A percentile compares a stretch with the other conserved stretches of the same genome.
These are phyloP conservation scores for Tylochromis polylepis DNA, from an alignment of 2,113 vertebrate genomes.

Conservation along the genomic window DNA sequence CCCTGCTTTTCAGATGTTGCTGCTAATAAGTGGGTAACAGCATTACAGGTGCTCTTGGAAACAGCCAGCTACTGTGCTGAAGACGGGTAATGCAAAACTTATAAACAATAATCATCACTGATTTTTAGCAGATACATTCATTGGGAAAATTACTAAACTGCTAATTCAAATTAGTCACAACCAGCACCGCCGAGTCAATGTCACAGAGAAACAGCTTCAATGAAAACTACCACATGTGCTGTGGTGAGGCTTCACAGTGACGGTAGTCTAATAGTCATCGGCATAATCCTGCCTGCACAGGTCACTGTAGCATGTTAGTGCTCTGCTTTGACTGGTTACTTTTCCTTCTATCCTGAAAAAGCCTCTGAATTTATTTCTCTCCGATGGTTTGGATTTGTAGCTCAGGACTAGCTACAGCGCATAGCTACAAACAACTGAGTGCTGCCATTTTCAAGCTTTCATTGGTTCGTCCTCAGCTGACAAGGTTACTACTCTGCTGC, in stretches of 20 bases:
- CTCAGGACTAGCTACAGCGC: slow-evolving; percentile 11
- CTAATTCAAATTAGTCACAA: slow-evolving; percentile 13
- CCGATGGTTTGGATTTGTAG: slow-evolving; percentile 35
- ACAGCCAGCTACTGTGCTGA: not conserved
- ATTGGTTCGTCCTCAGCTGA: not conserved
- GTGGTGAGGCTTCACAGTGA: not conserved
- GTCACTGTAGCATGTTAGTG: slow-evolving; percentile 53
- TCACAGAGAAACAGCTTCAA: not conserved
- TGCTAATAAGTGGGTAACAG: not conserved
- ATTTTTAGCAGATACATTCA: not conserved
- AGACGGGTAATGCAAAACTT: not conserved
- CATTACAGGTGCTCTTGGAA: not conserved
- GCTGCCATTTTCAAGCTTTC: slow-evolving; percentile 52
- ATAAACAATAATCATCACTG: not conserved
- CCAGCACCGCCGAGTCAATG: not conserved
- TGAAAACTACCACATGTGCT: not conserved
- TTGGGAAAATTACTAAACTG: not conserved
- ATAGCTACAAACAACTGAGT: not conserved
- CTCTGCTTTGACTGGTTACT: slow-evolving; percentile 55
- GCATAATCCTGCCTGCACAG: slow-evolving; percentile 35
- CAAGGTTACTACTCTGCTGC: not conserved
- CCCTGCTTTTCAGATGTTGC: not conserved
- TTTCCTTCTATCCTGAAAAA: slow-evolving; percentile 65
- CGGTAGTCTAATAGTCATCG: slow-evolving; percentile 26
- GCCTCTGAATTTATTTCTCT: slow-evolving; percentile 45